Evolutionary conservation across 1,140 invertebrate species (phyloP).

Genomic region (Leptinotarsa defecta): DNA sequence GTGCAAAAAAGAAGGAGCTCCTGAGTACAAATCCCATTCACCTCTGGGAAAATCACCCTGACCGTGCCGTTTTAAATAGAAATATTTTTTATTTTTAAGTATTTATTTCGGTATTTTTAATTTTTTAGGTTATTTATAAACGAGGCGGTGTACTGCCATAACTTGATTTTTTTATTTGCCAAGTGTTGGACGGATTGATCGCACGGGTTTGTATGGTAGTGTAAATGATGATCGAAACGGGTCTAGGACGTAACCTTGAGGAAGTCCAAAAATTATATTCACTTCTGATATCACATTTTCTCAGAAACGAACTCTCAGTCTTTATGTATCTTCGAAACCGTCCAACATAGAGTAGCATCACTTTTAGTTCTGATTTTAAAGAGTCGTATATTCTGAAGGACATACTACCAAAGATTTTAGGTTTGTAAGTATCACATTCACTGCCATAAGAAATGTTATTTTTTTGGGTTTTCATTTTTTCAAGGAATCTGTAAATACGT

Average conservation of each 20-base stretch:
- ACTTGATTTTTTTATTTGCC: neutral
- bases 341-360: neutral
- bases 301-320: too few species aligned
- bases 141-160: neutral
- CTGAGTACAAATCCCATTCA: neutral
- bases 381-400: neutral
- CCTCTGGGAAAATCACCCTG: neutral
- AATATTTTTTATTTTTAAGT: conserved; percentile 7
- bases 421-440: conserved; percentile 8
- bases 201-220: neutral
- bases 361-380: conserved; percentile 4
- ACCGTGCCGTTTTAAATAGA: neutral
- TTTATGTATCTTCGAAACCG: neutral
- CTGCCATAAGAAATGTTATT: conserved; percentile 20
- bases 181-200: neutral
- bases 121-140: neutral
- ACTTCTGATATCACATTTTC: too few species aligned
- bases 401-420: conserved; percentile 15
- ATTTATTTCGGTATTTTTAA: conserved; percentile 13
- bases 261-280: too few species aligned
- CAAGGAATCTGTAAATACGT: conserved; percentile 16
- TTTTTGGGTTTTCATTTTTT: conserved; percentile 11
- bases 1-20: conserved; percentile 31
- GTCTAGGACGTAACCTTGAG: too few species aligned
- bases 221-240: too few species aligned